A percentile compares a stretch with the other conserved stretches of the same genome.
These are phyloP conservation scores for Distichodus sexfasciatus DNA, from an alignment of 2,797 vertebrate genomes.

Conservation along the genomic window DNA sequence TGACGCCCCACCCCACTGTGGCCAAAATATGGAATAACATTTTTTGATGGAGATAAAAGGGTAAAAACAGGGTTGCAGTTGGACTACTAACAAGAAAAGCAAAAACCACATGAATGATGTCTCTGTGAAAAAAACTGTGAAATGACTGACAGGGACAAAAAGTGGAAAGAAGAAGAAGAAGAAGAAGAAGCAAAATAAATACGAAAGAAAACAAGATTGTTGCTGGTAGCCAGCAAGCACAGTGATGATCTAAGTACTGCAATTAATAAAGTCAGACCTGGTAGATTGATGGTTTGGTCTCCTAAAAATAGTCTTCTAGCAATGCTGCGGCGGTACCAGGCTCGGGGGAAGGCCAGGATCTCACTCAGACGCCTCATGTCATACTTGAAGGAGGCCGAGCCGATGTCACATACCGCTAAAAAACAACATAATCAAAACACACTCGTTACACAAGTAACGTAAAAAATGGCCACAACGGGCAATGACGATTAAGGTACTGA, in stretches of 20 bases:
- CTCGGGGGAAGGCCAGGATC: constrained; percentile 95
- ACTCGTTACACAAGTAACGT: neutral
- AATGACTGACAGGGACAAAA: no score
- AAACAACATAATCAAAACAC: constrained; percentile 22
- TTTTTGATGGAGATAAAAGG: no score
- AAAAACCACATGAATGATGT: no score
- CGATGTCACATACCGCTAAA: constrained; percentile 96
- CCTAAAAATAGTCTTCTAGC: constrained; percentile 94
- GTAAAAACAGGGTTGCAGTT: no score
- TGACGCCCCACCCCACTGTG: no score
- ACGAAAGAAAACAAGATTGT: no score
- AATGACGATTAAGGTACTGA: neutral
- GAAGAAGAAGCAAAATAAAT: neutral
- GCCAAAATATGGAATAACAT: no score
- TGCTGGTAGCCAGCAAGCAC: no score
- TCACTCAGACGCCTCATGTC: constrained; percentile 98
- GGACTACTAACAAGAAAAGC: no score
- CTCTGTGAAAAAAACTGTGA: no score
- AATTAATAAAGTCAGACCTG: constrained; percentile 77
- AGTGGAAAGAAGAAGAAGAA: neutral
- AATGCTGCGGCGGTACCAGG: constrained; percentile 97
- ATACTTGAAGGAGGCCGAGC: constrained; percentile 97
- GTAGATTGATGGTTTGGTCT: constrained; percentile 95
- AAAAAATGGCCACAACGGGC: neutral
- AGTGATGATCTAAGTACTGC: no score